Evolutionary conservation across 2,888 invertebrate genomes (phyloP).

Genomic region (Elmis aenea): DNA sequence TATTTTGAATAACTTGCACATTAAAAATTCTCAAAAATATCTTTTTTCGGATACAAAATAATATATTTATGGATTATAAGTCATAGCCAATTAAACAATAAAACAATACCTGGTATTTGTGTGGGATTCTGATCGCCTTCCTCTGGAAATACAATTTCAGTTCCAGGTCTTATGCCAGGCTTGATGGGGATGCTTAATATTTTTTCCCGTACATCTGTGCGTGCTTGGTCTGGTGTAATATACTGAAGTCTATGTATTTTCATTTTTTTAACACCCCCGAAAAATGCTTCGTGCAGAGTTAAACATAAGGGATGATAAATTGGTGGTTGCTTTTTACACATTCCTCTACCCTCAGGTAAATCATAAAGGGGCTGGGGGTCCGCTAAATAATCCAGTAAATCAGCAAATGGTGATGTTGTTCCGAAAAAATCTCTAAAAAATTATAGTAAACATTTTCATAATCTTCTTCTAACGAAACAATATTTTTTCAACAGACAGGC

Average conservation of each 20-base stretch:
- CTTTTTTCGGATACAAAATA: too few species aligned
- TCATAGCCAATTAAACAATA: neutral
- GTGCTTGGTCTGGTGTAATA: slow-evolving; percentile 57
- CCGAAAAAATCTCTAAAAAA: slow-evolving; percentile 68
- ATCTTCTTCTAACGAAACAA: neutral
- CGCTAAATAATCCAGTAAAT: slow-evolving; percentile 62
- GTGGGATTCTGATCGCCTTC: slow-evolving; percentile 77
- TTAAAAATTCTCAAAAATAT: too few species aligned
- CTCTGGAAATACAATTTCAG: slow-evolving; percentile 68
- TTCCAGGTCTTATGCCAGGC: slow-evolving; percentile 68
- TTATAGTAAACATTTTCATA: slow-evolving; percentile 1
- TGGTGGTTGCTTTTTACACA: slow-evolving; percentile 59
- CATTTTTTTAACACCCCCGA: slow-evolving; percentile 77
- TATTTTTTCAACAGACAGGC: too few species aligned
- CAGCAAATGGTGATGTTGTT: slow-evolving; percentile 75
- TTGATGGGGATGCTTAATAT: slow-evolving; percentile 69
- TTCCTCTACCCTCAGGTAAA: slow-evolving; percentile 56
- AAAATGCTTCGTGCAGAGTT: slow-evolving; percentile 61
- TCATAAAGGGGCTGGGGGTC: slow-evolving; percentile 61
- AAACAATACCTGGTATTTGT: slow-evolving; percentile 56
- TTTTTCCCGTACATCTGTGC: slow-evolving; percentile 63
- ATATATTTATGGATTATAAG: too few species aligned
- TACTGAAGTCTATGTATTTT: slow-evolving; percentile 71
- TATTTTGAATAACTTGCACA: too few species aligned
- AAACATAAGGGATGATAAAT: slow-evolving; percentile 54